Evolutionary conservation across 1,140 invertebrate genomes (phyloP).

Genomic region (Macrosteles quadrilineatus): DNA sequence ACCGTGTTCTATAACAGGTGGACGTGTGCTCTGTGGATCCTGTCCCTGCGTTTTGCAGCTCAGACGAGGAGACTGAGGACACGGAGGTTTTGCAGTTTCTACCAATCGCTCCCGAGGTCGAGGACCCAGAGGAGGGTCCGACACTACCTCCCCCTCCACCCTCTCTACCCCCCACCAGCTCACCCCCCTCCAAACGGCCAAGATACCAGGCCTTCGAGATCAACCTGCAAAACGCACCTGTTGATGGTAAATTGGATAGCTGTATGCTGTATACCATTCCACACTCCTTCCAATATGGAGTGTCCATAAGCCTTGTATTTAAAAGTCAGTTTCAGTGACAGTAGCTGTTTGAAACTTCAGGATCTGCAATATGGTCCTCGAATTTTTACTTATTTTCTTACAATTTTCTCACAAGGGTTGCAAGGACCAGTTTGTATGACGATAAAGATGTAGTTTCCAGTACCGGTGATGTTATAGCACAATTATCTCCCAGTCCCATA

Average conservation of each 20-base stretch:
- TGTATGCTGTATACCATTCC: too few relatives aligned
- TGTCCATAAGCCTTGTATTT: too few relatives aligned
- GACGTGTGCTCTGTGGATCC: conserved; percentile 89
- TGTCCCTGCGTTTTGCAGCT: conserved; percentile 91
- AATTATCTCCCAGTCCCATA: too few relatives aligned
- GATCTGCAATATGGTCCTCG: too few relatives aligned
- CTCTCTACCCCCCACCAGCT: conserved; percentile 51
- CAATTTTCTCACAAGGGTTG: too few relatives aligned
- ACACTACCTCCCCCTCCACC: conserved; percentile 50
- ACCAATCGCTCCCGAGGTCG: conserved; percentile 94
- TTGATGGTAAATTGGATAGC: conserved; percentile 72
- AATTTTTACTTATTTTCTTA: too few relatives aligned
- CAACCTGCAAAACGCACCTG: conserved; percentile 67
- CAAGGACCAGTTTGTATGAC: too few relatives aligned
- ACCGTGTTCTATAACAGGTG: conserved; percentile 58
- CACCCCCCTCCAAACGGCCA: conserved; percentile 65
- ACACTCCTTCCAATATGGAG: too few relatives aligned
- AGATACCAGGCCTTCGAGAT: conserved; percentile 73
- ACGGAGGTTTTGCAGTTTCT: conserved; percentile 85
- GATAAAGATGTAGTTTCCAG: too few relatives aligned
- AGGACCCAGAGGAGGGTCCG: conserved; percentile 79
- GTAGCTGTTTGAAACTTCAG: too few relatives aligned
- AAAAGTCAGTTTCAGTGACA: too few relatives aligned
- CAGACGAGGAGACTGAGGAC: conserved; percentile 91
- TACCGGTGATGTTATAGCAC: too few relatives aligned